Conservation (phyloP, 2,888 invertebrate genomes). For the Boloria selene region DNA sequence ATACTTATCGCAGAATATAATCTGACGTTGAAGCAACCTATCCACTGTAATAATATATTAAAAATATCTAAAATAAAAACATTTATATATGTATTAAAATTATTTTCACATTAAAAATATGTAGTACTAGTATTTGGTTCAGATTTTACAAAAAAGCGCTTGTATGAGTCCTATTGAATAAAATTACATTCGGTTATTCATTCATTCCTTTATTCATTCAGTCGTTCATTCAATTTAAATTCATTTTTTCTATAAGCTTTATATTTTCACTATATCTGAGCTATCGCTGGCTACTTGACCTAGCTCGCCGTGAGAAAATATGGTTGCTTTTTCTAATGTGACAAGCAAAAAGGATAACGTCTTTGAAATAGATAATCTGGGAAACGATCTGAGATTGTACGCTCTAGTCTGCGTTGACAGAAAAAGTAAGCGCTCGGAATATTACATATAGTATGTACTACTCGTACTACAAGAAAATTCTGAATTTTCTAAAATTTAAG, state of each 20-base stretch:
- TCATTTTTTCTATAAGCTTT: background rate
- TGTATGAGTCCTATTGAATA: too few relatives aligned
- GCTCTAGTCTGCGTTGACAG: background rate
- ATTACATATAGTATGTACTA: too few relatives aligned
- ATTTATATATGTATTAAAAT: too few relatives aligned
- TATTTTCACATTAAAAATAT: too few relatives aligned
- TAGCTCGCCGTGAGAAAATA: slow-evolving; percentile 35
- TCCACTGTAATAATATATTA: slow-evolving; percentile 27
- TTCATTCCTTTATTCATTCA: too few relatives aligned
- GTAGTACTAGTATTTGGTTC: too few relatives aligned
- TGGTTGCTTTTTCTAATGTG: slow-evolving; percentile 38
- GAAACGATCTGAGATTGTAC: slow-evolving; percentile 24
- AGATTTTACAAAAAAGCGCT: too few relatives aligned
- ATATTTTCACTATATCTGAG: slow-evolving; percentile 16
- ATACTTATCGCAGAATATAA: slow-evolving; percentile 51
- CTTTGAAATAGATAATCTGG: slow-evolving; percentile 36
- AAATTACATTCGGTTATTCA: too few relatives aligned
- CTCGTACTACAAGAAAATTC: too few relatives aligned
- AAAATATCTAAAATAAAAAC: too few relatives aligned
- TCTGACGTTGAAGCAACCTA: slow-evolving; percentile 38
- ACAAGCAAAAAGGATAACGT: slow-evolving; percentile 39
- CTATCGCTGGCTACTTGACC: slow-evolving; percentile 1
- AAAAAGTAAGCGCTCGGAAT: background rate
- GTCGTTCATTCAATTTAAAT: background rate
- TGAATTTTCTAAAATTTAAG: too few relatives aligned